Base-by-base conservation (phyloP, 1,140 invertebrate genomes). In the Magallana angulata region DNA sequence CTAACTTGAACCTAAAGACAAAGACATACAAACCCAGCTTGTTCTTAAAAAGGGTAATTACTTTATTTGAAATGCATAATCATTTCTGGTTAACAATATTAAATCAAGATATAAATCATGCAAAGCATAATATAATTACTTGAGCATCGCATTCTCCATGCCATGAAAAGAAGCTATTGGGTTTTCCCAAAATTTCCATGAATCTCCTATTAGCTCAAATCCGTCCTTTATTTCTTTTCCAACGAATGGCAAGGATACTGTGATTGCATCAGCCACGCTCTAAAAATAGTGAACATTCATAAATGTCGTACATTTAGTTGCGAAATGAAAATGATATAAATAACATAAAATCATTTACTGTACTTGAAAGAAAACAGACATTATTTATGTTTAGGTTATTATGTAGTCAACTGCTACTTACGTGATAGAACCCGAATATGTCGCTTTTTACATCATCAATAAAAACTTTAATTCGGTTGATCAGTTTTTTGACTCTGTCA, bases 371-470 rank as follows among this genome's bases (percentile, higher is more conserved):
- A 48, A 48, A 48, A 48, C 36, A 48, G 2, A 48, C 0, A 4
- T 48, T 48, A 24, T 48, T 48, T 36, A 36, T 48, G 36, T 48
- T 48, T 48, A 0, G 36, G 36, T 48, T 3, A 48, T 0, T 48
- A 48, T 3, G 36, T 48, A 4, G 36, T 48, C 36, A 48, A 48
- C 36, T 0, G 9, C 1, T n/a, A 85, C 87, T 64, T 68, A 88
- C 87, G 18, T 85, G 84, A 68, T 88, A 88, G 57, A 88, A 88
- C n/a, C 71, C 87, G 48, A 88, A n/a, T 8, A 88, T 81, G 30
- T 88, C 87, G 12, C 71, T 59, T 18, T 85, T 82, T 7, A 88
- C 76, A 60, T 88, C 87, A n/a, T 80, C 58, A 11, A 88, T 88
- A 18, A 88, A 88, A 0, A 81, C 85, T 71, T 81, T 85, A n/a